Percentiles rank a stretch among this genome's conserved stretches.
These are phyloP conservation scores for Hydrotaea diabolus DNA, from an alignment of 2,888 invertebrate species.

Conservation along the genomic window DNA sequence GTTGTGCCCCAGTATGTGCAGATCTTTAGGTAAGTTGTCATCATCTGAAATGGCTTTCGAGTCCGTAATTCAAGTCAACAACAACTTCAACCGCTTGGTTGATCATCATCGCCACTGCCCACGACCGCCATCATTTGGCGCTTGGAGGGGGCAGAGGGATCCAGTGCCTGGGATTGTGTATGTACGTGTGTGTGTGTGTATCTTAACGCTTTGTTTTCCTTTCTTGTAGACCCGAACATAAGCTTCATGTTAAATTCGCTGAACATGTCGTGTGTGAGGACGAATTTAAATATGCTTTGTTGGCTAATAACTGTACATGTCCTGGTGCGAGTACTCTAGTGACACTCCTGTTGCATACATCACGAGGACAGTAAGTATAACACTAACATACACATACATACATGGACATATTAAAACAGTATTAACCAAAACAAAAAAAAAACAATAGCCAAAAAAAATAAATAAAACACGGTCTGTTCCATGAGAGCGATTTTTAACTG, in stretches of 20 bases:
- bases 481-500: too few relatives aligned
- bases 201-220: conserved; percentile 15
- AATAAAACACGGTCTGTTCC: too few relatives aligned
- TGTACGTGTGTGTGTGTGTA: conserved; percentile 18
- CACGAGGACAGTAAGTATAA: conserved; percentile 95
- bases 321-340: conserved; percentile 98
- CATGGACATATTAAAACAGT: not conserved
- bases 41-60: too few relatives aligned
- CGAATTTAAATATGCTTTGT: conserved; percentile 98
- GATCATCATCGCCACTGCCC: too few relatives aligned
- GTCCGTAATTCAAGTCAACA: too few relatives aligned
- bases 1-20: conserved; percentile 98
- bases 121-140: too few relatives aligned
- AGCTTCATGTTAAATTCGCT: conserved; percentile 98
- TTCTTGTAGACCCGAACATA: conserved; percentile 92
- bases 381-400: conserved; percentile 24
- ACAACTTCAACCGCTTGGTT: too few relatives aligned
- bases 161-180: not conserved
- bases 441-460: too few relatives aligned
- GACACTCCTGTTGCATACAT: conserved; percentile 96
- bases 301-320: conserved; percentile 99
- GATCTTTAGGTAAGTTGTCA: conserved; percentile 86
- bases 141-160: too few relatives aligned
- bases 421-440: too few relatives aligned
- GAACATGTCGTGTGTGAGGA: conserved; percentile 99